phyloP scores from a whole-genome alignment of 2,888 invertebrate species.

The Mythimna impura region DNA sequence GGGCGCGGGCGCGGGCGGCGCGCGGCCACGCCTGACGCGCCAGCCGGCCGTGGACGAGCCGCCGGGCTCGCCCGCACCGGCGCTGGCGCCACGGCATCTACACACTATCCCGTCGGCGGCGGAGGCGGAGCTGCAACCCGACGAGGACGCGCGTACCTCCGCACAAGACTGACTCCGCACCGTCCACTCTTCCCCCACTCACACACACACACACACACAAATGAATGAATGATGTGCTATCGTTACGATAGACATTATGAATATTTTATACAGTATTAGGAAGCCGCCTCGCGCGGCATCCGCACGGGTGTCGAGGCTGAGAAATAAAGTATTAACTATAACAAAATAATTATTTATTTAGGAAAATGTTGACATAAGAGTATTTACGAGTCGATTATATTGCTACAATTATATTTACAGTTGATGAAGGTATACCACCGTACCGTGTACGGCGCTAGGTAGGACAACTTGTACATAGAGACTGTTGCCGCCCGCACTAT shows the following conservation, averaged over 20 bases:
- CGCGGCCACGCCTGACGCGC: constrained; percentile 94
- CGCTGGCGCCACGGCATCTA: constrained; percentile 77
- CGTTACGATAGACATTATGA: constrained; percentile 10
- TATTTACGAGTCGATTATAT: constrained; percentile 66
- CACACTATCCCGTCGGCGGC: constrained; percentile 86
- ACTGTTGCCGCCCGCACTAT: constrained; percentile 35
- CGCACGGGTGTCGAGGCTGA: constrained; percentile 51
- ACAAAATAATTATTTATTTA: constrained; percentile 75
- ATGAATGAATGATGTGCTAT: constrained; percentile 59
- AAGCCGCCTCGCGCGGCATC: constrained; percentile 59
- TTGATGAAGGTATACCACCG: constrained; percentile 57
- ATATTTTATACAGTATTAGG: constrained; percentile 80
- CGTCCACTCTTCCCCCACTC: constrained; percentile 33
- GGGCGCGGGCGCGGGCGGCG: constrained; percentile 91
- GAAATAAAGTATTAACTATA: constrained; percentile 69
- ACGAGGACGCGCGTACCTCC: constrained; percentile 72
- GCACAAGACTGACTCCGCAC: constrained; percentile 52
- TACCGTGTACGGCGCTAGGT: constrained; percentile 64
- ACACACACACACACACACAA: constrained; percentile 37
- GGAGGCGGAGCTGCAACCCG: constrained; percentile 79
- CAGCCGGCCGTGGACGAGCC: constrained; percentile 95
- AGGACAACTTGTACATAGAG: constrained; percentile 22
- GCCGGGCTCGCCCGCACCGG: constrained; percentile 75
- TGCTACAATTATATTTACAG: constrained; percentile 62
- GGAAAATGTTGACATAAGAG: constrained; percentile 66